Conservation (phyloP, 2,888 invertebrate species). For the Lymantria monacha region DNA sequence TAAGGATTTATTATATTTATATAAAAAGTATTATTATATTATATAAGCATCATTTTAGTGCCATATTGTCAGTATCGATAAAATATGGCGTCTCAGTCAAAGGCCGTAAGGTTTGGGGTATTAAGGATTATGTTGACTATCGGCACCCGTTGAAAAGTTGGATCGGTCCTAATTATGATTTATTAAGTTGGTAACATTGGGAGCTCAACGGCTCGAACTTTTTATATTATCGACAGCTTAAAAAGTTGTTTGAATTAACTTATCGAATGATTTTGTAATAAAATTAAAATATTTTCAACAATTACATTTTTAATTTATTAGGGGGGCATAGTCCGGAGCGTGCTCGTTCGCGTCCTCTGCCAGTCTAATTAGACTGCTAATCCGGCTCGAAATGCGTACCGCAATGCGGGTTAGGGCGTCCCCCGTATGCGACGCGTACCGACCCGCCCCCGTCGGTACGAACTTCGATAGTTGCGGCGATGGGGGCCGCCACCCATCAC, state of each 20-base stretch:
- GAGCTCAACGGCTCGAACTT: constrained; percentile 12
- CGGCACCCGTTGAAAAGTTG: constrained; percentile 73
- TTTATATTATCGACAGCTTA: constrained; percentile 19
- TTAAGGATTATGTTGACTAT: constrained; percentile 56
- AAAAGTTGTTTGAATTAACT: constrained; percentile 5
- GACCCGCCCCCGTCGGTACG: too few species aligned
- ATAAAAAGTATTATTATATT: not conserved
- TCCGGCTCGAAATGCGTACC: too few species aligned
- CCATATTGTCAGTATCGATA: constrained; percentile 46
- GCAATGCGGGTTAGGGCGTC: too few species aligned
- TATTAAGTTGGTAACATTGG: constrained; percentile 38
- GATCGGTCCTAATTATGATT: constrained; percentile 72
- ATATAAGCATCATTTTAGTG: constrained; percentile 36
- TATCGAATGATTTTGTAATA: constrained; percentile 10
- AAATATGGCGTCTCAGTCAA: constrained; percentile 50
- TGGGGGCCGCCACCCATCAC: too few species aligned
- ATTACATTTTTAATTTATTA: too few species aligned
- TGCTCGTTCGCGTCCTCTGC: too few species aligned
- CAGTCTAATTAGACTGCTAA: too few species aligned
- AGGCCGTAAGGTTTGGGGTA: constrained; percentile 42
- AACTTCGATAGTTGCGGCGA: too few species aligned
- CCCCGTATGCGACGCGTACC: too few species aligned
- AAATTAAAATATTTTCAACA: too few species aligned
- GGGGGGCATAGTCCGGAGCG: too few species aligned
- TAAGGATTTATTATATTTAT: constrained; percentile 14